A percentile compares a stretch with the other conserved stretches of the same genome.
Conservation (phyloP, 2,797 vertebrate genomes). For the Silurus aristotelis region DNA sequence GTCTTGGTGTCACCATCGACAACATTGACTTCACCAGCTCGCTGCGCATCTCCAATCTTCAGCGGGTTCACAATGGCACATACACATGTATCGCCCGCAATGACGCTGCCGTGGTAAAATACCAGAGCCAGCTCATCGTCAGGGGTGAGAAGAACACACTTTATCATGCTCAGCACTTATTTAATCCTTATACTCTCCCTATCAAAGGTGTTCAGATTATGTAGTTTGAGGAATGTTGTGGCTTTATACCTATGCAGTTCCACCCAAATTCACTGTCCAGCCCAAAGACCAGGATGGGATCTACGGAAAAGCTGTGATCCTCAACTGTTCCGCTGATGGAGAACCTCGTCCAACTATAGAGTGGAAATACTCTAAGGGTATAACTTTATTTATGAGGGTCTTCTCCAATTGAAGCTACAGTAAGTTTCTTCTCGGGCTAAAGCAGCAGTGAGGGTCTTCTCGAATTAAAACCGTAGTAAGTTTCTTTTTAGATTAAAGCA, state of each 20-base stretch:
- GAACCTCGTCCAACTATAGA: conserved; percentile 96
- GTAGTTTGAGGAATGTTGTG: conserved; percentile 19
- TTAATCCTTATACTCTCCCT: too few species aligned
- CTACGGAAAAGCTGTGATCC: conserved; percentile 93
- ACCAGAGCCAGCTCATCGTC: conserved; percentile 95
- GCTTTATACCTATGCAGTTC: conserved; percentile 76
- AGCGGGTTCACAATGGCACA: conserved; percentile 94
- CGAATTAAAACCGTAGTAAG: neutral
- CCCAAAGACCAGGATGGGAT: conserved; percentile 97
- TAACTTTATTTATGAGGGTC: neutral
- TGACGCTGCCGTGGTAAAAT: conserved; percentile 90
- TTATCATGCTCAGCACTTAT: neutral
- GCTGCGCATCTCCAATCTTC: conserved; percentile 93
- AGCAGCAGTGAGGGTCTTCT: neutral
- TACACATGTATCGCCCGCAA: conserved; percentile 97
- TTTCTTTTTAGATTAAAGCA: neutral
- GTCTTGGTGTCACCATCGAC: conserved; percentile 95
- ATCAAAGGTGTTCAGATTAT: neutral
- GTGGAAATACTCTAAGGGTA: conserved; percentile 99
- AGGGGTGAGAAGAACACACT: conserved; percentile 79
- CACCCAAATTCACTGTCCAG: conserved; percentile 95
- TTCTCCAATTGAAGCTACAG: neutral
- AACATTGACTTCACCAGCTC: conserved; percentile 99
- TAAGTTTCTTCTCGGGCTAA: neutral
- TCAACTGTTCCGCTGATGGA: conserved; percentile 95